A percentile compares a stretch with the other conserved stretches of the same genome.
Conservation (phyloP, 2,113 vertebrate species). For the Zosterops hypoxanthus region DNA sequence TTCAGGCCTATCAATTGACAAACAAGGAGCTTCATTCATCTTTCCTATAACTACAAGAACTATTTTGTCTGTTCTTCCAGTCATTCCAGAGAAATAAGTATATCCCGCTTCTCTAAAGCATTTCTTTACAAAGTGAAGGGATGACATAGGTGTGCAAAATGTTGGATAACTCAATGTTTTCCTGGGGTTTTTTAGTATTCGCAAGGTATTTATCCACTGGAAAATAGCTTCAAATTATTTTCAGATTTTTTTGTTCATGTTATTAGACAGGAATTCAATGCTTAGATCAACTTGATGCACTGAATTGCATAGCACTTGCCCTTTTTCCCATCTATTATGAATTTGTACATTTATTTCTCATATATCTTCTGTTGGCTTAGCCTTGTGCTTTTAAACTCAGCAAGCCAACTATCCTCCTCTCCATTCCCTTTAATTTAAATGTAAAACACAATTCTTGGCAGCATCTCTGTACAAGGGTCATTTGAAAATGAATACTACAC, state of each 20-base stretch:
- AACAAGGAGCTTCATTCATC: not conserved
- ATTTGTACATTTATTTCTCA: not conserved
- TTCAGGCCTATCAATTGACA: not conserved
- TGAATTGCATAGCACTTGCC: not conserved
- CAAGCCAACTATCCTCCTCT: not conserved
- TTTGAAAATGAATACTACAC: not conserved
- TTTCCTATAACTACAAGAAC: not conserved
- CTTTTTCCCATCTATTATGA: not conserved
- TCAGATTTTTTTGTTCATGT: not conserved
- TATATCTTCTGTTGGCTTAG: not conserved
- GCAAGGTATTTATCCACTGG: not conserved
- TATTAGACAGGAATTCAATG: not conserved
- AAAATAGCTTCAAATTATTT: not conserved
- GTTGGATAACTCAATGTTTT: not conserved
- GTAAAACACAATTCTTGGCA: not conserved
- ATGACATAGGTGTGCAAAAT: not conserved
- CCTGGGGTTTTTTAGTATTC: not conserved
- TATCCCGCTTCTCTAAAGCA: not conserved
- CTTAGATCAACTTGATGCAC: not conserved
- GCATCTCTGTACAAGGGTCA: not conserved
- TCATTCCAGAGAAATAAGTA: not conserved
- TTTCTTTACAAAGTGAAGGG: not conserved
- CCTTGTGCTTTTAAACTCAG: not conserved
- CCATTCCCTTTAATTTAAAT: not conserved
- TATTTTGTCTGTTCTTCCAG: not conserved